Percentiles rank a stretch among this genome's conserved stretches.
Conservation (phyloP, 2,113 vertebrate genomes). For the Lamprotornis superbus region DNA sequence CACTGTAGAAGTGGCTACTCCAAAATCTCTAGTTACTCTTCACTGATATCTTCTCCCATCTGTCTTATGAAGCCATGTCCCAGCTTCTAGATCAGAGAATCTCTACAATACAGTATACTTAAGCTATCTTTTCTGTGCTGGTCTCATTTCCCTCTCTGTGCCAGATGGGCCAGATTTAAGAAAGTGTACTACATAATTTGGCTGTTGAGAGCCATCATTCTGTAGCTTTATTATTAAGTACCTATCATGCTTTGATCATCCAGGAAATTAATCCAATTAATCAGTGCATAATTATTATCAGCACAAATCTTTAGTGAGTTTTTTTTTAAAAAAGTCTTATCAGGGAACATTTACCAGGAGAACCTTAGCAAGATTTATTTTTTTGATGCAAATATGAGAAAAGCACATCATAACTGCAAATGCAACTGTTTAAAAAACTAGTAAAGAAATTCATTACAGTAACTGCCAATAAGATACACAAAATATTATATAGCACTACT, state of each 20-base stretch:
- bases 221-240: neutral
- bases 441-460: neutral
- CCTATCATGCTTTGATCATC: conserved; percentile 16
- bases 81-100: neutral
- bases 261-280: conserved; percentile 39
- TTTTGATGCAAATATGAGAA: neutral
- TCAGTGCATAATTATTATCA: conserved; percentile 2
- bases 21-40: neutral
- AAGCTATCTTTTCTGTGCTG: neutral
- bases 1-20: neutral
- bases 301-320: neutral
- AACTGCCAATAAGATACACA: neutral
- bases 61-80: neutral
- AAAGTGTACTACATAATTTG: neutral
- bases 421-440: neutral
- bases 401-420: neutral
- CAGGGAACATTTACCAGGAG: neutral
- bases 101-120: neutral
- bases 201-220: neutral
- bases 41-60: neutral
- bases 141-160: neutral
- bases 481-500: neutral
- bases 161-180: neutral
- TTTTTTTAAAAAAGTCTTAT: neutral
- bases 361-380: neutral